Conservation (phyloP, 2,888 invertebrate genomes). For the Sycophila texana region DNA sequence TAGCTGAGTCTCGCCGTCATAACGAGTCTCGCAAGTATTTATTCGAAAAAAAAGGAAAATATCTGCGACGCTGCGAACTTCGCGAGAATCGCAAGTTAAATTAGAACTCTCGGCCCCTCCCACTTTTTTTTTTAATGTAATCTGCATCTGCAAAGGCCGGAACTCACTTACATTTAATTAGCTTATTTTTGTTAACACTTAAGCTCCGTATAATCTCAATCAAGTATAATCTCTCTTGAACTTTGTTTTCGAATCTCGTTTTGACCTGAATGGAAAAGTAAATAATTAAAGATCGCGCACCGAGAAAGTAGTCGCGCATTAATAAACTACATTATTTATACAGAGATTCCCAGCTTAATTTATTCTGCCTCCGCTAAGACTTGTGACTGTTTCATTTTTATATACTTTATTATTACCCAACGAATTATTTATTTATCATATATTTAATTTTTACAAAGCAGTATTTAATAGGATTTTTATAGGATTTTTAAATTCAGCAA, state of each 20-base stretch:
- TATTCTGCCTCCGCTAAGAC: too few species aligned
- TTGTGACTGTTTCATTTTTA: too few species aligned
- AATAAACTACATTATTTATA: slow-evolving; percentile 45
- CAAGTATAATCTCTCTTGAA: slow-evolving; percentile 33
- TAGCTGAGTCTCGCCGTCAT: not conserved
- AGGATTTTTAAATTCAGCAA: not conserved
- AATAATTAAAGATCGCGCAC: slow-evolving; percentile 43
- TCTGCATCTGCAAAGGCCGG: not conserved
- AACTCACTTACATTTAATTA: slow-evolving; percentile 37
- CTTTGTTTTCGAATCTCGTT: slow-evolving; percentile 42
- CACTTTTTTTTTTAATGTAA: slow-evolving; percentile 19
- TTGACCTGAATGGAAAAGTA: slow-evolving; percentile 38
- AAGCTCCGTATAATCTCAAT: not conserved
- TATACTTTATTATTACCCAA: too few species aligned
- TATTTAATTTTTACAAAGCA: slow-evolving; percentile 21
- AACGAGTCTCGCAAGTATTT: not conserved
- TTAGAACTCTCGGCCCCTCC: not conserved
- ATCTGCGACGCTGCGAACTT: not conserved
- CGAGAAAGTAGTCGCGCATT: not conserved
- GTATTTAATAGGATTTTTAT: not conserved
- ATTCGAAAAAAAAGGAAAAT: not conserved
- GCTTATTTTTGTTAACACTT: slow-evolving; percentile 43
- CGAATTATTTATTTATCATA: not conserved
- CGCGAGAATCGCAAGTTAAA: slow-evolving; percentile 9
- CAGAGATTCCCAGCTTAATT: not conserved